These are phyloP conservation scores for Xanthorhoe spadicearia DNA, from an alignment of 2,888 invertebrate species.

Conservation along the genomic window DNA sequence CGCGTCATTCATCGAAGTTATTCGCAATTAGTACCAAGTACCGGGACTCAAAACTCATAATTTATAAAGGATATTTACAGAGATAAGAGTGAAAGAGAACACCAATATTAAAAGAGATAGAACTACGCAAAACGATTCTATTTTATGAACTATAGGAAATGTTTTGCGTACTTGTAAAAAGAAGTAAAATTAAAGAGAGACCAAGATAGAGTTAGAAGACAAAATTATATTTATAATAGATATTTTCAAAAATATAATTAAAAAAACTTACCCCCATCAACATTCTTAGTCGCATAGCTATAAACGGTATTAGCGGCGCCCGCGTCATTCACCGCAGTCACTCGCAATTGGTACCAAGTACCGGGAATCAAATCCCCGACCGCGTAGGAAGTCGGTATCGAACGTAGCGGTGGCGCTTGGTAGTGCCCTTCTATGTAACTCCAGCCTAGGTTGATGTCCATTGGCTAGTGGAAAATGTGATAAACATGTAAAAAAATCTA, in stretches of 20 bases:
- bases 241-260: not conserved
- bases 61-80: too few relatives aligned
- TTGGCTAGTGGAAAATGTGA: constrained; percentile 52
- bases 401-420: constrained; percentile 66
- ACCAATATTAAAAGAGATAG: too few relatives aligned
- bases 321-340: constrained; percentile 87
- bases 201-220: too few relatives aligned
- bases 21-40: too few relatives aligned
- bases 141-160: too few relatives aligned
- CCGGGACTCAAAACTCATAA: too few relatives aligned
- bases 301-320: constrained; percentile 85
- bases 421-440: constrained; percentile 73
- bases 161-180: too few relatives aligned
- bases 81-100: too few relatives aligned
- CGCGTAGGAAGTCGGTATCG: constrained; percentile 74
- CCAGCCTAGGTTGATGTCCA: constrained; percentile 72
- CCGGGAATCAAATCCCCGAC: constrained; percentile 85
- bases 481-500: not conserved
- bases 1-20: too few relatives aligned
- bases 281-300: constrained; percentile 85
- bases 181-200: too few relatives aligned
- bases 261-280: constrained; percentile 82
- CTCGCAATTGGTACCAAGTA: constrained; percentile 86
- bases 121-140: too few relatives aligned
- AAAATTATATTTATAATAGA: too few relatives aligned